Base-by-base conservation (phyloP, 2,113 vertebrate species). In the Jacana jacana region DNA sequence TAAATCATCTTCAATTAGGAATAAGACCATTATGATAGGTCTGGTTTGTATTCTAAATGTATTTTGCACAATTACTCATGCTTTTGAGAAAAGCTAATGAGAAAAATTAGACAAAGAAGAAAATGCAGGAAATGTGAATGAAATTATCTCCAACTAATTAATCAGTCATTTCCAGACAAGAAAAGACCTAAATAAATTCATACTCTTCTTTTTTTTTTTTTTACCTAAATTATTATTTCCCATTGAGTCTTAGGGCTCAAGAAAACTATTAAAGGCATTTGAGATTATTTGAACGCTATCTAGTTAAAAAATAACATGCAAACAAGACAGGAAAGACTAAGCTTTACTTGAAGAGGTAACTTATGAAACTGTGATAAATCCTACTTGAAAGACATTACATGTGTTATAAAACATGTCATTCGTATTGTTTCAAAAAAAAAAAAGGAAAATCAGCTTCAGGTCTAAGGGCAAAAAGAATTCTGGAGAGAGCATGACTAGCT, bases 61-160 rank as follows among this genome's bases (percentile, higher is more conserved):
- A 30, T 82, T 93, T 94, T 68, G 37, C 33, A 88, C 71, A 96
- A 93, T 88, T 96, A 55, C 70, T 95, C 42, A 69, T 49, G 86
- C 39, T 83, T 96, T 93, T 91, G 79, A 81, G 30, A 91, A 84
- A 87, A 75, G 79, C 52, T 93, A 96, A 96, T 77, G 51, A 96
- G 76, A 83, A 97, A 94, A 83, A 93, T 69, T 80, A 93, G 54
- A 87, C 40, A 58, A 84, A 96, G 90, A 95, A 49, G 65, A 97
- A 96, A 90, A 86, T 72, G 24, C 58, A 82, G 33, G 39, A 94
- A 92, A 89, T 65, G 40, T 46, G 92, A 97, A 96, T 91, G 64
- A 95, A 92, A 86, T 95, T 91, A 97, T 89, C 91, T 82, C 89
- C 81, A 94, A 61, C 30, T 89, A 97, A 95, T 97, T 95, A 97